Evolutionary conservation across 92 coral and sea anemone species (phyloP).

Genomic region (Siderastrea siderea): DNA sequence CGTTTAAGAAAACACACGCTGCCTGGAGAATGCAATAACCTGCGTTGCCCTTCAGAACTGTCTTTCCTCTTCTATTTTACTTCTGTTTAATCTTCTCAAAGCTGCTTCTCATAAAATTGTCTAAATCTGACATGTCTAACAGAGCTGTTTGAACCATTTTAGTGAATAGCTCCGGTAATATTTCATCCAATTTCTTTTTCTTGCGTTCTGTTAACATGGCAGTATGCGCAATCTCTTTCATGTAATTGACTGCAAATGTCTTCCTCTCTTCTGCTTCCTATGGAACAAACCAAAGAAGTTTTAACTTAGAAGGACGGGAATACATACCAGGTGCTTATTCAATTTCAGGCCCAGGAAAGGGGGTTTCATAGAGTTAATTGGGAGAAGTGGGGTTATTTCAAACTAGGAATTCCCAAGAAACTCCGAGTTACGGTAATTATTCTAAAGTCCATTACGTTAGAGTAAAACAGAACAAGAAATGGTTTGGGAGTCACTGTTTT

Average conservation of each 20-base stretch:
- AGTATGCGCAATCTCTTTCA: conserved; percentile 82
- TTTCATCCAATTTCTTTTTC: conserved; percentile 80
- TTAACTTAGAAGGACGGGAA: too few species aligned
- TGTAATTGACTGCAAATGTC: conserved; percentile 83
- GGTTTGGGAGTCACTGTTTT: too few species aligned
- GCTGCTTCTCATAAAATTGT: conserved; percentile 72
- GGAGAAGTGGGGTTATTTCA: too few species aligned
- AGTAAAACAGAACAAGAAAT: too few species aligned
- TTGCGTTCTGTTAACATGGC: conserved; percentile 81
- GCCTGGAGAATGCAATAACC: conserved; percentile 7
- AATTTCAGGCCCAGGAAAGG: too few species aligned
- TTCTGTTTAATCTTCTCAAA: conserved; percentile 77
- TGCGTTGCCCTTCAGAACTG: not conserved
- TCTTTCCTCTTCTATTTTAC: conserved; percentile 34
- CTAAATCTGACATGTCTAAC: conserved; percentile 68
- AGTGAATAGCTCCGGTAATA: conserved; percentile 80
- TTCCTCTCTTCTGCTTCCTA: conserved; percentile 85
- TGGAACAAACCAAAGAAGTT: not conserved
- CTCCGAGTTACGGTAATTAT: too few species aligned
- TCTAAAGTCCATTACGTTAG: too few species aligned
- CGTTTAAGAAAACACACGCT: too few species aligned
- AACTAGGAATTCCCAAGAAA: too few species aligned
- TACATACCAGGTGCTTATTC: too few species aligned
- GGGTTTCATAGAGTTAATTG: too few species aligned
- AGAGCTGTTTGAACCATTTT: conserved; percentile 85